These are phyloP conservation scores for Sminthurinus signatus DNA, from an alignment of 1,140 invertebrate genomes.

Conservation along the genomic window DNA sequence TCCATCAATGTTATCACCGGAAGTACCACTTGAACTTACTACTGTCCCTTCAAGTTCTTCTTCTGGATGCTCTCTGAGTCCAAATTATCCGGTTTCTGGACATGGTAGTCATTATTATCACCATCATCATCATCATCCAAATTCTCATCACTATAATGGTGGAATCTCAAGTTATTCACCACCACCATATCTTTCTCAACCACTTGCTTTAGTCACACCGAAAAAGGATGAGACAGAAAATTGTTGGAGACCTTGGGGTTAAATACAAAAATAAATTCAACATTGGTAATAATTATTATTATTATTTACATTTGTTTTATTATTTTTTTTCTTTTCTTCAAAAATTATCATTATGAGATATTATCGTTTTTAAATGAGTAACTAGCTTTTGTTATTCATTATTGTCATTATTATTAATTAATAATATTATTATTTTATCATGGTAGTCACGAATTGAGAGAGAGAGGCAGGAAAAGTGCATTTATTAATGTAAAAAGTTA, in stretches of 20 bases:
- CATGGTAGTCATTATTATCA: neutral
- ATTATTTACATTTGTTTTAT: no score
- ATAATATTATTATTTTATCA: no score
- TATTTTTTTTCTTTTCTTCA: no score
- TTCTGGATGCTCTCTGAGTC: conserved; percentile 20
- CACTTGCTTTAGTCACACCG: conserved; percentile 31
- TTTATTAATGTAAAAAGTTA: conserved; percentile 1
- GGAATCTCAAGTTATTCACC: neutral
- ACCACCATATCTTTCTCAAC: neutral
- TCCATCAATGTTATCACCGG: conserved; percentile 30
- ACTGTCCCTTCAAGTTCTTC: conserved; percentile 28
- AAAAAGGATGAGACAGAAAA: conserved; percentile 23
- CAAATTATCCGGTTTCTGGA: conserved; percentile 10
- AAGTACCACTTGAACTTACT: conserved; percentile 34
- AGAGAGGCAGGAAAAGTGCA: conserved; percentile 12
- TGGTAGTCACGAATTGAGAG: neutral
- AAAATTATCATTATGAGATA: no score
- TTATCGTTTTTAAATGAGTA: no score
- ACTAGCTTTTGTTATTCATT: no score
- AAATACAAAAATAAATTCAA: neutral
- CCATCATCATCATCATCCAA: conserved; percentile 8
- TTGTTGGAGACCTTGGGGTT: conserved; percentile 34
- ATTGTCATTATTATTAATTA: no score
- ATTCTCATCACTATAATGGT: neutral
- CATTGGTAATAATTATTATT: neutral